phyloP scores from a whole-genome alignment of 1,140 invertebrate genomes.

The Subanguina moxae region DNA sequence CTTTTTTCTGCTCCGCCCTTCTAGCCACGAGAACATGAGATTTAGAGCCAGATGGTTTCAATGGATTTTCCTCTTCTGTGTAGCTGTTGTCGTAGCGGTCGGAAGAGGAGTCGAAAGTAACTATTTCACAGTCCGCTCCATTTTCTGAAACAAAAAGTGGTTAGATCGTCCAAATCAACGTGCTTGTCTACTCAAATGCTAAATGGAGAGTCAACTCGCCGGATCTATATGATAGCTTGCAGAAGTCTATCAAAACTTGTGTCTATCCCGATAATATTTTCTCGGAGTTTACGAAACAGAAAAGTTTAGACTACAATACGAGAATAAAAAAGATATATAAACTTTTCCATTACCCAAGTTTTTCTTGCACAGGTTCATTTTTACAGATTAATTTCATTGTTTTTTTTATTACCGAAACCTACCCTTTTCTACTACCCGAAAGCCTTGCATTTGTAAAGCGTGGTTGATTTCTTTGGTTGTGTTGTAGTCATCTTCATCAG shows the following conservation, averaged over 20 bases:
- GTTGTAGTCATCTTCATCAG: slow-evolving; percentile 30
- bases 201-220: too few species aligned
- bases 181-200: too few species aligned
- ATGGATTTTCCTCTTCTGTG: not conserved
- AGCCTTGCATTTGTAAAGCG: slow-evolving; percentile 31
- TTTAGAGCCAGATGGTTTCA: slow-evolving; percentile 1
- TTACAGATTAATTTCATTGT: too few species aligned
- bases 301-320: too few species aligned
- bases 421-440: slow-evolving; percentile 38
- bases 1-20: not conserved
- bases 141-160: slow-evolving; percentile 23
- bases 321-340: too few species aligned
- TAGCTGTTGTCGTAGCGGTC: not conserved
- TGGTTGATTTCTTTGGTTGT: slow-evolving; percentile 31
- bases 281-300: too few species aligned
- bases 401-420: not conserved
- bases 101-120: slow-evolving; percentile 16
- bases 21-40: not conserved
- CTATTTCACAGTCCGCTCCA: slow-evolving; percentile 36
- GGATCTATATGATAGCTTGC: too few species aligned
- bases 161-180: too few species aligned
- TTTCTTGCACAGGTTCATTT: too few species aligned
- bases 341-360: too few species aligned
- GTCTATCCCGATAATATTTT: too few species aligned
- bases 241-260: too few species aligned